phyloP scores from a whole-genome alignment of 35 echinoderm and acorn worm species.

The Hemicentrotus pulcherrimus region DNA sequence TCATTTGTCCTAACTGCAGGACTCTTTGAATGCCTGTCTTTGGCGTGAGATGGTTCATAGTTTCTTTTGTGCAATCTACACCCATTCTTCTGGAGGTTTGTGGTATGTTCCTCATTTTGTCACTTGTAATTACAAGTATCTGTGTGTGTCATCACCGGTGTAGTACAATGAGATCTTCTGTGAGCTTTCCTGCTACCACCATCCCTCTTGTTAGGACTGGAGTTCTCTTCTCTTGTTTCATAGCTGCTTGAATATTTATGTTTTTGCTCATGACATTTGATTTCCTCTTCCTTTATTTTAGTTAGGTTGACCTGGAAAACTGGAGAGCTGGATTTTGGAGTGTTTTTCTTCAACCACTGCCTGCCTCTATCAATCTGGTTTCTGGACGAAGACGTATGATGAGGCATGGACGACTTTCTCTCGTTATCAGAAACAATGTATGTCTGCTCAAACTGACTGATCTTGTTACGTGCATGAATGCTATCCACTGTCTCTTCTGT shows the following conservation, averaged over 20 bases:
- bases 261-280: not conserved
- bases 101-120: not conserved
- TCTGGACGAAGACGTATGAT: not conserved
- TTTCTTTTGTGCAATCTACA: not conserved
- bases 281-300: not conserved
- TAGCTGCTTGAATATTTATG: not conserved
- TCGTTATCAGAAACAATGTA: not conserved
- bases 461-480: not conserved
- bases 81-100: not conserved
- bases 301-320: not conserved
- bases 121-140: not conserved
- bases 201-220: not conserved
- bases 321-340: not conserved
- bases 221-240: not conserved
- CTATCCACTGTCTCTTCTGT: not conserved
- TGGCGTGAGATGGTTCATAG: not conserved
- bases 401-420: not conserved
- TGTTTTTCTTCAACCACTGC: not conserved
- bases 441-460: not conserved
- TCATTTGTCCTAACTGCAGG: not conserved
- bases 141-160: not conserved
- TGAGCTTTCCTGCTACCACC: not conserved
- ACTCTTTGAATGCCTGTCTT: not conserved
- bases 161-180: not conserved
- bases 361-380: not conserved